phyloP scores from a whole-genome alignment of 2,113 vertebrate species.

The Dicerorhinus sumatrensis region DNA sequence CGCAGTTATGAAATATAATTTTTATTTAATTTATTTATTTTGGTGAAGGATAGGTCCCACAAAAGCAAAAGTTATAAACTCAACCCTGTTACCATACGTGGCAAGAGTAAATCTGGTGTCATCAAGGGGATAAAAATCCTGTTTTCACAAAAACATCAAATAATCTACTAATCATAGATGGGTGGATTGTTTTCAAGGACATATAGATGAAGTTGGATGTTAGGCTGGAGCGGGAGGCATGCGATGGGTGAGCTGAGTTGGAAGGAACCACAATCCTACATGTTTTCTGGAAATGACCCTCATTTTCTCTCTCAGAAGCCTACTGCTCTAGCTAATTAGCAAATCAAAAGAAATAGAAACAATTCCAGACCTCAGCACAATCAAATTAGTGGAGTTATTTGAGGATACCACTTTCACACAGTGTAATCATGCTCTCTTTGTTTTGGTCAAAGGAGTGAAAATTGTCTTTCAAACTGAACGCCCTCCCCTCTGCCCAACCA shows the following conservation, averaged over 20 bases:
- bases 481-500: background rate
- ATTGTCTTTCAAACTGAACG: background rate
- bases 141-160: background rate
- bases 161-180: background rate
- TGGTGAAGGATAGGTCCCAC: background rate
- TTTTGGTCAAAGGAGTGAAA: conserved; percentile 69
- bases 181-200: background rate
- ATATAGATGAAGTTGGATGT: background rate
- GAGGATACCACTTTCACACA: conserved; percentile 53
- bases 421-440: conserved; percentile 69
- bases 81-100: background rate
- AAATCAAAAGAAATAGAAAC: conserved; percentile 75
- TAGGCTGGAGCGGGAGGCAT: too few species aligned
- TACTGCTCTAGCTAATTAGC: conserved; percentile 69
- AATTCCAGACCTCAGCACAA: conserved; percentile 72
- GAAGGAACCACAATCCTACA: background rate
- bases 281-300: conserved; percentile 9
- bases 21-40: background rate
- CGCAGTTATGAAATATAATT: background rate
- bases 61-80: background rate
- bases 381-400: conserved; percentile 76
- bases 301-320: conserved; percentile 17
- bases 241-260: background rate
- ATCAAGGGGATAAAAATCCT: background rate
- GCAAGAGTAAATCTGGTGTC: background rate